Evolutionary conservation across 1,140 invertebrate genomes (phyloP).

Genomic region (Drosophila ironensis): DNA sequence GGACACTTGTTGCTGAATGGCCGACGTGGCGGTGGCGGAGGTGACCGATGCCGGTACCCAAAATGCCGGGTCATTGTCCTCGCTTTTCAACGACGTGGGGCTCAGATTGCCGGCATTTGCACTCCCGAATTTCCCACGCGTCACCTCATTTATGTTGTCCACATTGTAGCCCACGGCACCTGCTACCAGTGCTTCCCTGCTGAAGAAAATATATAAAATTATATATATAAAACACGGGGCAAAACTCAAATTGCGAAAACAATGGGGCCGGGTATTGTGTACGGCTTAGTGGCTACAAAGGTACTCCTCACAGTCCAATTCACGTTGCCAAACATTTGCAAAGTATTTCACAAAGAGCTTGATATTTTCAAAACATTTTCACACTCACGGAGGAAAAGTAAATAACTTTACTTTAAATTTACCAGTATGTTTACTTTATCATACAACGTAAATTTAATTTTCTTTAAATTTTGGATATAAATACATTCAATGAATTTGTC

Average conservation of each 20-base stretch:
- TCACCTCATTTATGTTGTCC: conserved; percentile 77
- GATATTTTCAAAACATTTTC: background rate
- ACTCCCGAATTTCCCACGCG: conserved; percentile 46
- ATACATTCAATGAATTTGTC: too few species aligned
- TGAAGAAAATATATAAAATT: too few species aligned
- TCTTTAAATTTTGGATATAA: too few species aligned
- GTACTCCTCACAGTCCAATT: background rate
- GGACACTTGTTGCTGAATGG: conserved; percentile 66
- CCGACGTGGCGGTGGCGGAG: conserved; percentile 46
- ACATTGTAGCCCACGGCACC: conserved; percentile 77
- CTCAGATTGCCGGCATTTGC: conserved; percentile 75
- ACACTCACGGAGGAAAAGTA: background rate
- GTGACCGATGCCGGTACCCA: conserved; percentile 82
- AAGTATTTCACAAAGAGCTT: conserved; percentile 6
- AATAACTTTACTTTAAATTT: background rate
- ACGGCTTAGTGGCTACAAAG: background rate
- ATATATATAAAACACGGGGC: too few species aligned
- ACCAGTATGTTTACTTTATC: background rate
- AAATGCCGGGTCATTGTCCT: conserved; percentile 79
- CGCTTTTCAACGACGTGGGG: conserved; percentile 73
- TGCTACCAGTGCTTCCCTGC: conserved; percentile 82
- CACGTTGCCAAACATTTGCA: background rate
- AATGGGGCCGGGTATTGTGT: background rate
- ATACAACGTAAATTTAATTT: background rate
- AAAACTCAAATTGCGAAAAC: conserved; percentile 1